Conservation (phyloP, 2,888 invertebrate species). For the Polia nebulosa region DNA sequence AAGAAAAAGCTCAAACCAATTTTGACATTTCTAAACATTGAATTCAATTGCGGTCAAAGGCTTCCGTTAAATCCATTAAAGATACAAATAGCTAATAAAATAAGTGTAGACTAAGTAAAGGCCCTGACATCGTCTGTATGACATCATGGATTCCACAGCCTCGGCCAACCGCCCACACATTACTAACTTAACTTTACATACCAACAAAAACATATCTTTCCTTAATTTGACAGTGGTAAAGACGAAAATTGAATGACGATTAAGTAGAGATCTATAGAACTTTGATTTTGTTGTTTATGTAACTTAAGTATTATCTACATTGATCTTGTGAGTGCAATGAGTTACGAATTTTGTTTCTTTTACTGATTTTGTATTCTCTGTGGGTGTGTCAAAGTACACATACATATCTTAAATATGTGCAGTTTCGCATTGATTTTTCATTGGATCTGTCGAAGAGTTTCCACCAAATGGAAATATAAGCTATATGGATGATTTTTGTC, state of each 20-base stretch:
- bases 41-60: slow-evolving; percentile 25
- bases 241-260: slow-evolving; percentile 36
- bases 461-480: neutral
- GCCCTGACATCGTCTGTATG: slow-evolving; percentile 78
- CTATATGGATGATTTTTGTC: neutral
- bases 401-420: neutral
- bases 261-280: neutral
- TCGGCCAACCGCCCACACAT: slow-evolving; percentile 73
- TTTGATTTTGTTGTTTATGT: slow-evolving; percentile 52
- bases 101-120: slow-evolving; percentile 75
- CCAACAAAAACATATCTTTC: slow-evolving; percentile 7
- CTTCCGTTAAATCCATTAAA: slow-evolving; percentile 50
- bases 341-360: slow-evolving; percentile 47
- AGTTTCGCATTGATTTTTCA: neutral
- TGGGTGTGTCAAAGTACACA: neutral
- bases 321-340: slow-evolving; percentile 59
- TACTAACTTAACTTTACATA: slow-evolving; percentile 40
- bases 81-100: slow-evolving; percentile 59
- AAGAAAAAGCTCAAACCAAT: slow-evolving; percentile 10
- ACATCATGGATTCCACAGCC: slow-evolving; percentile 77
- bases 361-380: slow-evolving; percentile 19
- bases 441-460: neutral
- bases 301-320: slow-evolving; percentile 58
- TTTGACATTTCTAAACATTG: slow-evolving; percentile 2
- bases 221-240: slow-evolving; percentile 43